Evolutionary conservation across 2,113 vertebrate species (phyloP), one percentile per base, ranked within the genome.

Genomic region (Drymodes brunneopygia): DNA sequence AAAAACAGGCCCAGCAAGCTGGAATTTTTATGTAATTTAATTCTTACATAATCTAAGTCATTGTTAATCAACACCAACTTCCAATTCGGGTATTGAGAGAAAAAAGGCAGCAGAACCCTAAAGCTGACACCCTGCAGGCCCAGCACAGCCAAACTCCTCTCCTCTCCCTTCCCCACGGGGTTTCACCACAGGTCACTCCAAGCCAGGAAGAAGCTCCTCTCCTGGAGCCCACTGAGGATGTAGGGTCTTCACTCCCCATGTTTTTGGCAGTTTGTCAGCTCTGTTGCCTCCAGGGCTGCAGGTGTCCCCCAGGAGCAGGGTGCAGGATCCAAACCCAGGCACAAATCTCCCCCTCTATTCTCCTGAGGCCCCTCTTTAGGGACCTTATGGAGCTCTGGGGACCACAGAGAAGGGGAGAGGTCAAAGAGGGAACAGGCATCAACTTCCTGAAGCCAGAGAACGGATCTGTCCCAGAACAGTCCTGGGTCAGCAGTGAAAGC

Each of bases 331-430:
- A 70, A 87, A 69, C 5, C 31, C n/a, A 87, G 73, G n/a, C 60
- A 61, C 38, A 53, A 70, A 31, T 29, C 29, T 77, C 58, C 33
- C 27, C 24, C 35, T 35, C 53, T 38, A 20, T 35, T 50, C 20
- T 82, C 36, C 69, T 50, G 19, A 16, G 14, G 10, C 8, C 60
- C 25, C 12, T 83, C 71, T 69, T 13, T 0, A 0, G 33, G 20
- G 51, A 54, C 27, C 1, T 0, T 4, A 7, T 1, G 8, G 16
- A 12, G 36, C 35, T 50, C 38, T 54, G 44, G 38, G 10, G 11
- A 69, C 27, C 72, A 29, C 3, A 1, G 67, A 36, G 48, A 15
- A 71, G 17, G 17, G 31, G 5, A 81, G 60, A 70, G 19, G 19
- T 18, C 45, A 17, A 35, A 80, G 53, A 27, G 4, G 17, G 67